phyloP scores from a whole-genome alignment of 2,797 vertebrate species.

The Enteromius fasciolatus region DNA sequence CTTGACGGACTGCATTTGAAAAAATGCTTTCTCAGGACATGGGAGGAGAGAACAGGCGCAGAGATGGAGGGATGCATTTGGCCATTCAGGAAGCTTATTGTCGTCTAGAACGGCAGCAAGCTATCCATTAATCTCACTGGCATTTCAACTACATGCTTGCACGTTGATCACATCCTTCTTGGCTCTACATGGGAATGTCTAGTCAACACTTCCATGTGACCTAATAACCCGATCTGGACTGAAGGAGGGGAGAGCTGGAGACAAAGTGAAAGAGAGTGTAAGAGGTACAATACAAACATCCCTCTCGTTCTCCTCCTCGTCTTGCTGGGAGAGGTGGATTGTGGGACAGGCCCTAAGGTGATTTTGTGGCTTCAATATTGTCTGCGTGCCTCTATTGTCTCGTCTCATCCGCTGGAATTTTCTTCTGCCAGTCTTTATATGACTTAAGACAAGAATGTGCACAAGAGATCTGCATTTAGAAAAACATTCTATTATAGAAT shows the following conservation, averaged over 20 bases:
- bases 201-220: constrained; percentile 26
- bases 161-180: constrained; percentile 49
- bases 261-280: background rate
- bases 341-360: constrained; percentile 32
- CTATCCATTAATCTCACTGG: constrained; percentile 40
- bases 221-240: constrained; percentile 39
- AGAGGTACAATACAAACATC: background rate
- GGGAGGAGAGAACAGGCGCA: background rate
- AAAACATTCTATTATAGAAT: background rate
- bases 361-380: constrained; percentile 55
- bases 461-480: background rate
- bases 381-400: constrained; percentile 48
- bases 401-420: constrained; percentile 24
- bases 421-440: background rate
- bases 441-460: background rate
- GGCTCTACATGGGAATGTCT: constrained; percentile 25
- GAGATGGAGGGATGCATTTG: constrained; percentile 5
- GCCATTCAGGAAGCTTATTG: constrained; percentile 43
- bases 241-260: constrained; percentile 11
- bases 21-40: constrained; percentile 8
- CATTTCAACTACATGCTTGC: constrained; percentile 24
- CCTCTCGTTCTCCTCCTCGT: background rate
- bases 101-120: constrained; percentile 15
- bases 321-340: background rate
- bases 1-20: constrained; percentile 22